Evolutionary conservation across 2,888 invertebrate genomes (phyloP), one percentile per base, ranked within the genome.

Genomic region (Sisyra nigra): DNA sequence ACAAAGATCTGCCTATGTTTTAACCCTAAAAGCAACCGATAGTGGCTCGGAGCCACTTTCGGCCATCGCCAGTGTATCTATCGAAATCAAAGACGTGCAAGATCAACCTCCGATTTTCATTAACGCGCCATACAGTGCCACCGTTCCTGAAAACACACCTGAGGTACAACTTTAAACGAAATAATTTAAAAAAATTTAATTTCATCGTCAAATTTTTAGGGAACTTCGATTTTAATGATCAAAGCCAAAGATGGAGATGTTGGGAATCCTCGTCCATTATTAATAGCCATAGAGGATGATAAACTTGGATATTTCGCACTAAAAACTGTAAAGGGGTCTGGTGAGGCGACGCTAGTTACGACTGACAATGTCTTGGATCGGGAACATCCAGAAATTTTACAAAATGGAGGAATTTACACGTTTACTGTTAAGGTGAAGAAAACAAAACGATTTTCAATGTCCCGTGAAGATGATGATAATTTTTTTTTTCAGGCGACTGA

Each of bases 51-150:
- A 71, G 51, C 71, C 77, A 1, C 58, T 82, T 4, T 71, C 70
- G 30, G 76, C 83, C 0, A 63, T 72, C 11, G 83, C 86, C 0
- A 80, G 80, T 35, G 72, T 89, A 9, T 74, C 83, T 0, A 77
- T 81, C 0, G 75, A 80, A 33, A 72, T 89, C 5, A 63, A 75
- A 46, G 89, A 89, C 55, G 76, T 85, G 0, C 89, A 80, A 56
- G 87, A 89, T 59, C 85, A 85, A 52, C 80, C 83, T 6, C 88
- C 88, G 0, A 64, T 73, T n/a, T 87, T 89, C 54, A 57, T 79
- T 1, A 82, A 83, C 55, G 79, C 83, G 1, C 87, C 87, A 0
- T 88, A 82, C 54, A 82, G 82, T 3, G 78, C 79, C 1, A 77
- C 78, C 0, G 69, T 88, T 1, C 67, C 75, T 3, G 88, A 89